These are phyloP conservation scores for Scolopax bukidnonensis DNA, from an alignment of 2,797 vertebrate species.

Conservation along the genomic window DNA sequence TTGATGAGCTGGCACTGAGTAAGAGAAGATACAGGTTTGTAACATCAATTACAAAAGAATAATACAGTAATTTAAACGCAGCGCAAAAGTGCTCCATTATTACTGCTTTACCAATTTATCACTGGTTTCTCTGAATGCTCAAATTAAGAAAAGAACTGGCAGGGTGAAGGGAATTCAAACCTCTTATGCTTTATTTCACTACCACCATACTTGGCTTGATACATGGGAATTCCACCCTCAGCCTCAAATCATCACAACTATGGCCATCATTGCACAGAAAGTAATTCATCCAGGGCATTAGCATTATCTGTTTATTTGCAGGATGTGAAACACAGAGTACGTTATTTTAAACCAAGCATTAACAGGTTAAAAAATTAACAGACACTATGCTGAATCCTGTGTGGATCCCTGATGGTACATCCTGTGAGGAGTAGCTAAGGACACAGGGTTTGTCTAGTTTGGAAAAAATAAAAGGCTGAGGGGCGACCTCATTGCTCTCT, in stretches of 20 bases:
- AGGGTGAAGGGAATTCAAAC: not conserved
- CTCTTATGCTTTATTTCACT: not conserved
- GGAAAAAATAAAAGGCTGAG: not conserved
- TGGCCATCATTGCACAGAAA: not conserved
- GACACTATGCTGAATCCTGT: not conserved
- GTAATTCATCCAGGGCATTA: not conserved
- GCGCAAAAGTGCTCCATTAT: not conserved
- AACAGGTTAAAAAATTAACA: not conserved
- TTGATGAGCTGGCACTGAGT: conserved; percentile 94
- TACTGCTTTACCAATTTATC: not conserved
- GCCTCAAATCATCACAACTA: not conserved
- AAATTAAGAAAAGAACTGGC: not conserved
- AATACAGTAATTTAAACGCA: not conserved
- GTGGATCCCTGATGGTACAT: not conserved
- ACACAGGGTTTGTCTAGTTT: not conserved
- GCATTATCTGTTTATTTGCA: not conserved
- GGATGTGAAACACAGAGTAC: not conserved
- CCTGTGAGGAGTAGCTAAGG: not conserved
- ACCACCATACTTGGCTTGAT: not conserved
- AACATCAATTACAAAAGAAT: not conserved
- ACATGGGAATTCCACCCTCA: not conserved
- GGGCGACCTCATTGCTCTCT: not conserved
- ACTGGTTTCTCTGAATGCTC: not conserved
- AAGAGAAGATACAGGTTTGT: conserved; percentile 9
- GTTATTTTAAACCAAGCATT: not conserved